These are phyloP conservation scores for Varanus komodoensis DNA, from an alignment of 2,113 vertebrate genomes.

Conservation along the genomic window DNA sequence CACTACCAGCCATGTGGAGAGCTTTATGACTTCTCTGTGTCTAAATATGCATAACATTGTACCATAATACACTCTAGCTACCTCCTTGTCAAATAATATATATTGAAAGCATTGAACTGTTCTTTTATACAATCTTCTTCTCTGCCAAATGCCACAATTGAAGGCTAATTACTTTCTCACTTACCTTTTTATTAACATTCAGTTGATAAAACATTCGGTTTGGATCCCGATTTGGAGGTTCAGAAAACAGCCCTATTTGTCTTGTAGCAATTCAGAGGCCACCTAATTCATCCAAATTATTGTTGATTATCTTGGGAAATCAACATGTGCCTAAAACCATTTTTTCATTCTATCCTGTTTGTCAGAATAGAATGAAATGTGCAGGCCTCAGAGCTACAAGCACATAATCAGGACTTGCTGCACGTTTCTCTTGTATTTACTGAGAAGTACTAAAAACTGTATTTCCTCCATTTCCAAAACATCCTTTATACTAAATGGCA, in stretches of 20 bases:
- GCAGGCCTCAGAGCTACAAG: too few species aligned
- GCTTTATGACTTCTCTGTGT: background rate
- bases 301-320: too few species aligned
- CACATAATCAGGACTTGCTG: background rate
- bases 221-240: too few species aligned
- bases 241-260: too few species aligned
- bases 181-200: background rate
- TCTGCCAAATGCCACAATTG: background rate
- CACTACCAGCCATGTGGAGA: too few species aligned
- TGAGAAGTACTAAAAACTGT: background rate
- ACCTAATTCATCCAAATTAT: too few species aligned
- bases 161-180: background rate
- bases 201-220: too few species aligned
- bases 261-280: too few species aligned
- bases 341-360: too few species aligned
- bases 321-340: too few species aligned
- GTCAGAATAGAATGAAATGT: too few species aligned
- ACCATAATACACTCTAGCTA: background rate
- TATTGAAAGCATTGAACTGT: background rate
- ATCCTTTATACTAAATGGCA: slow-evolving; percentile 8
- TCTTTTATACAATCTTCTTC: background rate
- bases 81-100: background rate
- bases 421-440: background rate
- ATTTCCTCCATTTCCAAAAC: background rate
- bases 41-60: background rate